These are phyloP conservation scores for Pelagia noctiluca DNA, from an alignment of 30 jellyfish, hydroid and myxozoan genomes.

Conservation along the genomic window DNA sequence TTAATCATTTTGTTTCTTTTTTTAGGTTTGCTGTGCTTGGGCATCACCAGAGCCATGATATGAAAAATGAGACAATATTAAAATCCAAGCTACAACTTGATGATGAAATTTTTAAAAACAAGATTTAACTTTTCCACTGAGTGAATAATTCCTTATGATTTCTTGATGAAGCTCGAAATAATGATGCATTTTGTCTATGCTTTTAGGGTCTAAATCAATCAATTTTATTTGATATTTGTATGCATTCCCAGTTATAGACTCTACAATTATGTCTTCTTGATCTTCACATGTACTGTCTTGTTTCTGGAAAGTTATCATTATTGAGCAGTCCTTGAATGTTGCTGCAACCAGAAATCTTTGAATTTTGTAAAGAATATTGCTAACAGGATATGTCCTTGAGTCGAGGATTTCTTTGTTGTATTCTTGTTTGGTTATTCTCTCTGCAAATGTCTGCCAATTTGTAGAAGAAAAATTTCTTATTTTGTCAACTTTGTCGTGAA, in stretches of 20 bases:
- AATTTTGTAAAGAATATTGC: conserved; percentile 12
- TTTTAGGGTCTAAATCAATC: conserved; percentile 84
- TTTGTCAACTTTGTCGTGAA: not conserved
- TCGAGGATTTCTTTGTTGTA: not conserved
- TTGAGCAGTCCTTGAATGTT: conserved; percentile 90
- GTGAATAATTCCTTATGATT: conserved; percentile 28
- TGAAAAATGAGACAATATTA: not conserved
- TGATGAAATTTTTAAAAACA: not conserved
- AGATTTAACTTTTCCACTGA: not conserved
- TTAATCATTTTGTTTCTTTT: not conserved
- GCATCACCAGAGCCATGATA: conserved; percentile 28
- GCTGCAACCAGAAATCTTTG: conserved; percentile 77
- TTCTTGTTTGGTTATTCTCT: conserved; percentile 2
- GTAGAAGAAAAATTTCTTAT: conserved; percentile 44
- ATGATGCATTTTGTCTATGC: conserved; percentile 43
- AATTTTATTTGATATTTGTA: conserved; percentile 65
- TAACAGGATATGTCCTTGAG: not conserved
- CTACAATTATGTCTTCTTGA: not conserved
- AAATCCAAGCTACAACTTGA: not conserved
- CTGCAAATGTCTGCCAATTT: conserved; percentile 55
- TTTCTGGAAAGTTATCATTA: conserved; percentile 76
- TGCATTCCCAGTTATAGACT: not conserved
- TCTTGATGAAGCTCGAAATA: conserved; percentile 61
- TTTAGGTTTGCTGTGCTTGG: conserved; percentile 52
- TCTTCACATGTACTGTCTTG: not conserved